Evolutionary conservation across 2,888 invertebrate genomes (phyloP), one percentile per base, ranked within the genome.

Genomic region (Sericinus montela): DNA sequence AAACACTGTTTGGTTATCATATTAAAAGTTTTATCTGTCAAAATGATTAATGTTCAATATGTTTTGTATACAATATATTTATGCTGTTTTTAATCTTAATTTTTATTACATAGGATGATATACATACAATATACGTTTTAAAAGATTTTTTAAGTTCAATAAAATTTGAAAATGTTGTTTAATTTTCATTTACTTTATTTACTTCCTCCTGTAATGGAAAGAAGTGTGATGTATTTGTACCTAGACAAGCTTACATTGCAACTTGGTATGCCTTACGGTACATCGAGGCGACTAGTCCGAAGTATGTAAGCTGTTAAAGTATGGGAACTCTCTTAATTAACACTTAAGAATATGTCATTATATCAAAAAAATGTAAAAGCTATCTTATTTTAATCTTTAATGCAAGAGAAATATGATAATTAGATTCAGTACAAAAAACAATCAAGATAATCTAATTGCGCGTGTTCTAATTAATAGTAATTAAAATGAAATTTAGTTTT

Each of bases 261-360:
- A 39, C 19, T 10, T n/a, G 23, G 16, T 35, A 11, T 14, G 8
- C 15, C 36, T 48, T 42, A 37, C 37, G 36, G 43, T 43, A 39
- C 23, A 10, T 29, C 34, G 39, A 19, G 25, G 23, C 32, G 32
- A 39, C 34, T 15, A 13, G 13, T 28, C 43, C n/a, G 7, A 34
- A 48, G 25, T 11, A 34, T 38, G 10, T 43, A 48, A 19, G 48
- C 43, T 34, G 19, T 43, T 30, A 43, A 48, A 38, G 35, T 25
- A 44, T 48, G 43, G 25, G 43, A 48, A 48, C 25, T 43, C 25
- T 13, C 48, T 43, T 44, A 48, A 48, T 48, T 48, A 39, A 44
- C 37, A 43, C 48, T 37, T 23, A 40, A 47, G 4, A 35, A 16
- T 41, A 25, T 6, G 37, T 25, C 32, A 9, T 4, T 32, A 34